A percentile compares a stretch with the other conserved stretches of the same genome.
Conservation (phyloP, 2,797 vertebrate species). For the Valencia hispanica region DNA sequence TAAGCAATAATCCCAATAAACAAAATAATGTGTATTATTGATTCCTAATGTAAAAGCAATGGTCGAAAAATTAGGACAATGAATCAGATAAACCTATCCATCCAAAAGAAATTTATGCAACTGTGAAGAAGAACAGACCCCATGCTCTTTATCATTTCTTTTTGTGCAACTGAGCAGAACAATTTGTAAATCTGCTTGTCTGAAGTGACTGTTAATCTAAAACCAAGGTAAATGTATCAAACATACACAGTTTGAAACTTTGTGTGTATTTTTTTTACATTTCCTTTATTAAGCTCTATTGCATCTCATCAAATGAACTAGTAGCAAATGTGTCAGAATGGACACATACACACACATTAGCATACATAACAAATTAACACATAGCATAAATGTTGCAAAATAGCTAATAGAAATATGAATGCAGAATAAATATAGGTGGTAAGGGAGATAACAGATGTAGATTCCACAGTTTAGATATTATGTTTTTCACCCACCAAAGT, state of each 20-base stretch:
- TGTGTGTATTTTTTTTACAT: neutral
- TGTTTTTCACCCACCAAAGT: neutral
- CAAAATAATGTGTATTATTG: neutral
- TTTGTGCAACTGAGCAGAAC: neutral
- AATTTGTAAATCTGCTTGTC: neutral
- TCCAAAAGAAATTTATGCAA: neutral
- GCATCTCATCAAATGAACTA: neutral
- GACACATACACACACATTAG: neutral
- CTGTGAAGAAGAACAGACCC: slow-evolving; percentile 1
- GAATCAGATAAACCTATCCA: neutral
- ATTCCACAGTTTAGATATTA: neutral
- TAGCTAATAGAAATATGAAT: neutral
- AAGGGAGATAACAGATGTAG: neutral
- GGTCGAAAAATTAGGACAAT: neutral
- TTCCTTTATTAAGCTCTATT: neutral
- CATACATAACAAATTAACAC: neutral
- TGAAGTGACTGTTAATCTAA: neutral
- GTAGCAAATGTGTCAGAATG: neutral
- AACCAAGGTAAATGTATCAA: neutral
- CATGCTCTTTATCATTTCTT: neutral
- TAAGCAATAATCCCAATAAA: neutral
- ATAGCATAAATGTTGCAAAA: neutral
- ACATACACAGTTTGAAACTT: neutral
- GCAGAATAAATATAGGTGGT: neutral
- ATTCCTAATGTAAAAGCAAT: slow-evolving; percentile 2